Base-by-base conservation (phyloP, 1,140 invertebrate genomes). In the Drosophila obscura region DNA sequence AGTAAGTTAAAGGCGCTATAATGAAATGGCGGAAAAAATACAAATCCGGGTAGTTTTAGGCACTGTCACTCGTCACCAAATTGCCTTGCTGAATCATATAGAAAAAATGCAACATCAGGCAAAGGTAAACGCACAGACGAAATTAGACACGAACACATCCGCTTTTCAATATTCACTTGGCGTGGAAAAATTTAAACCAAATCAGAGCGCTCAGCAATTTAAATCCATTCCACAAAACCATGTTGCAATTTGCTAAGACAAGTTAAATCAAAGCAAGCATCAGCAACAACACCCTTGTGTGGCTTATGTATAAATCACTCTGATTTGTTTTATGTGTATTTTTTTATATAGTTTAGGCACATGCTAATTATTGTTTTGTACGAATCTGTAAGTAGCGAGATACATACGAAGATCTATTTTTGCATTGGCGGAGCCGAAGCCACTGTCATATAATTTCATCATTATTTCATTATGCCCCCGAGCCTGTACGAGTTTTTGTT, bases 21-120 rank as follows among this genome's bases (percentile, higher is more conserved):
- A 35, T 16, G 45, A 46, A 19, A 46, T 19, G 45, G 15, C 45
- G 7, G 15, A 22, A 16, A 16, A 46, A 46, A 46, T 2, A 49
- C 57, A 73, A 79, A 77, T 79, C 77, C 77, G 77, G 77, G 73
- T 73, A 46, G 19, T 63, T 63, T 28, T 63, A 44, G 24, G 8
- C 13, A 48, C 13, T 4, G 2, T 8, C 28, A 31, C 7, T 50
- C 48, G 59, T 61, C 59, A 24, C 19, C 15, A 28, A 58, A 45
- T 50, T 35, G 4, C 19, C 55, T 24, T 13, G 16, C 45, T 55
- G 44, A 65, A 45, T 65, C 45, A 22, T 45, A 57, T 49, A 31
- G 6, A 7, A 28, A 28, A 46, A 46, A 46, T 22, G 16, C 45
- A 9, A 46, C 15, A 1, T 19, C 45, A 8, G 11, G 7, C 45